Evolutionary conservation across 2,797 vertebrate species (phyloP), one percentile per base, ranked within the genome.

Genomic region (Ceryle rudis): DNA sequence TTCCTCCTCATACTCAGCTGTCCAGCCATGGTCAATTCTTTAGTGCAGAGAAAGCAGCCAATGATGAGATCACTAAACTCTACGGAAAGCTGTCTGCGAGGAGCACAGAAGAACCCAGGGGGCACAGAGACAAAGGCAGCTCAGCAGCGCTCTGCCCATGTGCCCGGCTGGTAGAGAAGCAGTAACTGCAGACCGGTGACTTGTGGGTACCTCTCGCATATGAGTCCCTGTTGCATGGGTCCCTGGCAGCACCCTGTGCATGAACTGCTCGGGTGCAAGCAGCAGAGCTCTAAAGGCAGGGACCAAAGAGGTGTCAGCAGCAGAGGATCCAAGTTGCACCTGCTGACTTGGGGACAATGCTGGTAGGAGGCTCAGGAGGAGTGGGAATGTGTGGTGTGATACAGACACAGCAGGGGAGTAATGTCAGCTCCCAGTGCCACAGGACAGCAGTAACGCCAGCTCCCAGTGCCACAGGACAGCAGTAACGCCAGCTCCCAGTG

Each of bases 21-120:
- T 46, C 10, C 61, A 41, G 28, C 33, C 61, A 52, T 0, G 0
- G 44, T 26, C 17, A 28, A 8, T 4, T 42, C 54, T 72, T 72
- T 1, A 42, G 67, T 3, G 31, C 7, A 57, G 33, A 47, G 51
- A 26, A 19, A 72, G 64, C 49, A 25, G 23, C 1, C 26, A 19
- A 8, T 5, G 37, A 22, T 8, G 29, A 58, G 52, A 37, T 22
- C 31, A 12, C n/a, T 31, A 21, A 78, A 16, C 57, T 21, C 66
- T 44, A 3, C 3, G 29, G 62, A 55, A 39, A 28, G 55, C 14
- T 72, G 35, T 3, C 41, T 18, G 58, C 77, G 47, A 44, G 47
- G 61, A 72, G 41, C 16, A 29, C 37, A 87, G 51, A 52, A 37
- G 9, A 10, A 74, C 20, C 41, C 14, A n/a, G 25, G 14, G 70